A percentile compares a stretch with the other conserved stretches of the same genome.
phyloP scores from a whole-genome alignment of 2,113 vertebrate genomes.

The Calypte anna region DNA sequence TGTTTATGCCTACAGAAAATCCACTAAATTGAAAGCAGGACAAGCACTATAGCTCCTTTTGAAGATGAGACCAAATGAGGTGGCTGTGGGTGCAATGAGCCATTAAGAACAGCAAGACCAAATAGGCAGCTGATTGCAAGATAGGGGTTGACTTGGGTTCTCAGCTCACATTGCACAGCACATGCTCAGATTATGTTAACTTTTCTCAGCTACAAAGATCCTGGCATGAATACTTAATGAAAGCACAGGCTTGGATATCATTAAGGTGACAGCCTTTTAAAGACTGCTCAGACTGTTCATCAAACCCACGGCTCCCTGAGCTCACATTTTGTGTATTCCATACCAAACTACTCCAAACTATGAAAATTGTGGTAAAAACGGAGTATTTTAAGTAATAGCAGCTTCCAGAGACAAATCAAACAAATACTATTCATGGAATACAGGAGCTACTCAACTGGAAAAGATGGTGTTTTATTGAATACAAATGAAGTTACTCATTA shows the following conservation, averaged over 20 bases:
- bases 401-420: slow-evolving; percentile 6
- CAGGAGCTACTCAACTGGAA: not conserved
- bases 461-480: not conserved
- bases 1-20: not conserved
- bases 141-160: not conserved
- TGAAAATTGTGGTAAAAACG: not conserved
- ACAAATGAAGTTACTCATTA: not conserved
- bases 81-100: not conserved
- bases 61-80: not conserved
- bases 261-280: slow-evolving; percentile 29
- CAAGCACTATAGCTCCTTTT: not conserved
- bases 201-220: slow-evolving; percentile 28
- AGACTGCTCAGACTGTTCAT: not conserved
- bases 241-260: not conserved
- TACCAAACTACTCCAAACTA: not conserved
- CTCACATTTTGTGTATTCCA: slow-evolving; percentile 29
- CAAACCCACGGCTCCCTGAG: not conserved
- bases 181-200: slow-evolving; percentile 17
- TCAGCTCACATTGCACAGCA: slow-evolving; percentile 17
- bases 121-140: not conserved
- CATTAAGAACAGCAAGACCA: not conserved
- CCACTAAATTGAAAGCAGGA: not conserved
- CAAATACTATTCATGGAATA: not conserved
- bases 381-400: not conserved
- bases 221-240: slow-evolving; percentile 34